phyloP scores from a whole-genome alignment of 2,888 invertebrate genomes.

The Callosobruchus maculatus region DNA sequence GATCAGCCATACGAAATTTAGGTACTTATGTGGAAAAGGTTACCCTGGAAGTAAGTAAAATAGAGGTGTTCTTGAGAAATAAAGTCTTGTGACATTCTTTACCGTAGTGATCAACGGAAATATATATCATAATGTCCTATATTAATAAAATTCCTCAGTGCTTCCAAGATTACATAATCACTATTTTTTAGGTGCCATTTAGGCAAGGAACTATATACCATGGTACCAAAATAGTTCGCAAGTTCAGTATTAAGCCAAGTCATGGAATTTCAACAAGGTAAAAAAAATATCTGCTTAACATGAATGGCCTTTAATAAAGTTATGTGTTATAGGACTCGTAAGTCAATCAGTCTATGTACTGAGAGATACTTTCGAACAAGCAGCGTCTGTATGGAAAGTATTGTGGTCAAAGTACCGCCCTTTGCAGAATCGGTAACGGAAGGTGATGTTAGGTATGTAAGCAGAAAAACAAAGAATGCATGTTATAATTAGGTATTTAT shows the following conservation, averaged over 20 bases:
- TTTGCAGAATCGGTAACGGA: slow-evolving; percentile 97
- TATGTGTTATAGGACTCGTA: slow-evolving; percentile 21
- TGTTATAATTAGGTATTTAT: neutral
- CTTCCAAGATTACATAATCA: slow-evolving; percentile 19
- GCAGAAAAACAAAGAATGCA: neutral
- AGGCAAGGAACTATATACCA: slow-evolving; percentile 14
- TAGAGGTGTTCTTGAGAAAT: neutral
- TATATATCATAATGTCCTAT: neutral
- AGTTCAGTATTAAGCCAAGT: slow-evolving; percentile 23
- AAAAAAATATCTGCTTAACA: neutral
- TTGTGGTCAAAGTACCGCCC: slow-evolving; percentile 79
- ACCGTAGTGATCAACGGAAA: neutral
- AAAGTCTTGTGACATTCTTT: neutral
- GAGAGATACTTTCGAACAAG: slow-evolving; percentile 47
- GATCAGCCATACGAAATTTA: slow-evolving; percentile 39
- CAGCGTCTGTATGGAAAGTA: slow-evolving; percentile 43
- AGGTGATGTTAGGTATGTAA: slow-evolving; percentile 82
- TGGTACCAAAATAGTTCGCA: slow-evolving; percentile 24
- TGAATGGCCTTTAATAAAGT: neutral
- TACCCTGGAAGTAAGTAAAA: slow-evolving; percentile 37
- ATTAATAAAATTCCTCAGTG: neutral
- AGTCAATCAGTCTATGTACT: slow-evolving; percentile 20
- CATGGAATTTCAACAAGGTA: slow-evolving; percentile 24
- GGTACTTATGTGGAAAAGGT: slow-evolving; percentile 39
- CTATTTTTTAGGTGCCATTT: slow-evolving; percentile 16